These are phyloP conservation scores for Callocephalon fimbriatum DNA, from an alignment of 2,113 vertebrate species.

Conservation along the genomic window DNA sequence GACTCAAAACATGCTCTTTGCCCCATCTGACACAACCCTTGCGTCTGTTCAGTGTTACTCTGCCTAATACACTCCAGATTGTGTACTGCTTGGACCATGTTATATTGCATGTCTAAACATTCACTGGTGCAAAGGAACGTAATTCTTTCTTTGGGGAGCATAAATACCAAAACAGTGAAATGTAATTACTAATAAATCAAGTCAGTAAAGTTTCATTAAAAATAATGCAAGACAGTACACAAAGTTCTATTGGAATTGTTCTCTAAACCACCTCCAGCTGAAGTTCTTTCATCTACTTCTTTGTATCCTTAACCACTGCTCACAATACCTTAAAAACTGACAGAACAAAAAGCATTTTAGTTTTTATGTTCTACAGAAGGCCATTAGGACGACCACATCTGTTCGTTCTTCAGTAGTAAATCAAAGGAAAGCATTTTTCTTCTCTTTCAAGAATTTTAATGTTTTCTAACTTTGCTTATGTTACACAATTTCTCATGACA, in stretches of 20 bases:
- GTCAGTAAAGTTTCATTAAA: not conserved
- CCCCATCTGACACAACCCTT: not conserved
- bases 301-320: not conserved
- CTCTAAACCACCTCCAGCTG: not conserved
- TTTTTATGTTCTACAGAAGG: constrained; percentile 63
- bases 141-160: not conserved
- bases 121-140: not conserved
- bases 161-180: not conserved
- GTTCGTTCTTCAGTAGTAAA: constrained; percentile 17
- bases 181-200: not conserved
- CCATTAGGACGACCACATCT: constrained; percentile 50
- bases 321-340: constrained; percentile 16
- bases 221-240: not conserved
- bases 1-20: not conserved
- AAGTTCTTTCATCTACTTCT: not conserved
- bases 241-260: not conserved
- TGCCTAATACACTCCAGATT: not conserved
- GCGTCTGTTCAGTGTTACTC: not conserved
- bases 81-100: not conserved
- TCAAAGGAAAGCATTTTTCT: constrained; percentile 23
- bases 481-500: not conserved
- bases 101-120: not conserved
- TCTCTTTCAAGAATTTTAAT: constrained; percentile 13
- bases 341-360: constrained; percentile 24
- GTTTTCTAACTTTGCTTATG: not conserved